phyloP scores from a whole-genome alignment of 2,888 invertebrate genomes.

The Podotricha telesiphe region DNA sequence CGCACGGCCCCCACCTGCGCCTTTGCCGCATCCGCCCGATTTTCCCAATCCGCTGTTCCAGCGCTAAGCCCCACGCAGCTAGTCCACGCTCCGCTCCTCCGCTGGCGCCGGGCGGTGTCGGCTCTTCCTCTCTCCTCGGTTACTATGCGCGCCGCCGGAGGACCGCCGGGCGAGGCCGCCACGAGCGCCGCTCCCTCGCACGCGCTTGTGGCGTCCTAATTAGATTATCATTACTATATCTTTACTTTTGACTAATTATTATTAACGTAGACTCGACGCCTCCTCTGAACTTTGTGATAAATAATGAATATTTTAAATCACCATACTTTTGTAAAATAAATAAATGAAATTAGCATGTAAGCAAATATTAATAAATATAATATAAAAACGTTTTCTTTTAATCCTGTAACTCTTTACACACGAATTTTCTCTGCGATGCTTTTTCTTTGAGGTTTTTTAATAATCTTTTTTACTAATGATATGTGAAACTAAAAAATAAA shows the following conservation, averaged over 20 bases:
- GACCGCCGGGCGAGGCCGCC: constrained; percentile 77
- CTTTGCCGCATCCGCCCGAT: constrained; percentile 96
- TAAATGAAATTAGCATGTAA: constrained; percentile 63
- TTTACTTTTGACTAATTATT: constrained; percentile 59
- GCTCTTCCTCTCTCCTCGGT: constrained; percentile 74
- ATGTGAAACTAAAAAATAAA: no score
- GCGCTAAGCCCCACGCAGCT: constrained; percentile 65
- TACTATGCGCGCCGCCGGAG: constrained; percentile 75
- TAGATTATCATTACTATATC: constrained; percentile 61
- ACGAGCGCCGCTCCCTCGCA: constrained; percentile 72
- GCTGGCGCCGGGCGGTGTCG: constrained; percentile 82
- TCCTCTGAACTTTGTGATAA: constrained; percentile 83
- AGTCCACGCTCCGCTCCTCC: constrained; percentile 80
- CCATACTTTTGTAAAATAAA: constrained; percentile 78
- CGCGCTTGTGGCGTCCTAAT: constrained; percentile 73
- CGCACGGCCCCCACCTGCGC: constrained; percentile 93
- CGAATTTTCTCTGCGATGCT: no score
- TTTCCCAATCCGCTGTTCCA: constrained; percentile 96
- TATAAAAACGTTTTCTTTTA: constrained; percentile 51
- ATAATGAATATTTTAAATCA: constrained; percentile 79
- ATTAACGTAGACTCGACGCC: constrained; percentile 77
- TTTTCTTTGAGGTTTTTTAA: no score
- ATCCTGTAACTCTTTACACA: not conserved
- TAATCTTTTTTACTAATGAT: no score
- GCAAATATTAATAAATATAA: constrained; percentile 61